Percentiles rank a stretch among this genome's conserved stretches.
These are phyloP conservation scores for Oncorhynchus keta DNA, from an alignment of 2,113 vertebrate species.

Conservation along the genomic window DNA sequence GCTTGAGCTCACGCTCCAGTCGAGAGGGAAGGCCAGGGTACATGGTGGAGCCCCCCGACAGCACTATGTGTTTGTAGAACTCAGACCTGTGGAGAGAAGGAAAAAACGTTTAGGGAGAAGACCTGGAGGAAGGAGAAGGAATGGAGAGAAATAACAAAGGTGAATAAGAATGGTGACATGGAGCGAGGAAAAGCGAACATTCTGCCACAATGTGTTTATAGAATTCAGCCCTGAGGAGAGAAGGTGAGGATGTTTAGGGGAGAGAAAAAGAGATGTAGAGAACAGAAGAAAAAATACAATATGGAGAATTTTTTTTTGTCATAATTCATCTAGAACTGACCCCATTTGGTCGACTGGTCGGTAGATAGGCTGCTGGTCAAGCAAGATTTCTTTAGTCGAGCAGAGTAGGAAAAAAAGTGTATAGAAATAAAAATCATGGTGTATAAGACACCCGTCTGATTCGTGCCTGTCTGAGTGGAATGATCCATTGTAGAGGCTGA, in stretches of 20 bases:
- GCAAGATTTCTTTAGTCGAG: too few relatives aligned
- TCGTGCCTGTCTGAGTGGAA: too few relatives aligned
- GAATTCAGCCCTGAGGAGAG: not conserved
- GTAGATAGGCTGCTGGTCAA: not conserved
- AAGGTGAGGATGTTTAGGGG: not conserved
- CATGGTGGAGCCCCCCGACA: slow-evolving; percentile 90
- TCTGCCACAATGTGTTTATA: not conserved
- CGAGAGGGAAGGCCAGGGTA: slow-evolving; percentile 88
- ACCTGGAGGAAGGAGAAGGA: not conserved
- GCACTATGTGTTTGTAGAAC: slow-evolving; percentile 92
- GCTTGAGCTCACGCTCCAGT: slow-evolving; percentile 87
- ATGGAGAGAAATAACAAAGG: too few relatives aligned
- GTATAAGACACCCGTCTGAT: too few relatives aligned
- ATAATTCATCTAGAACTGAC: too few relatives aligned
- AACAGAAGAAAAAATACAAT: not conserved
- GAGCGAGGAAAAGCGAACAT: too few relatives aligned
- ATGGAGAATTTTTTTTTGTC: too few relatives aligned
- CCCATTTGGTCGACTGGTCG: not conserved
- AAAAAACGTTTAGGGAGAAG: not conserved
- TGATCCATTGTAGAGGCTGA: too few relatives aligned
- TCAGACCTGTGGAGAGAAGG: slow-evolving; percentile 50
- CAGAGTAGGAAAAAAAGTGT: too few relatives aligned
- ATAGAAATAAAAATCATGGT: too few relatives aligned
- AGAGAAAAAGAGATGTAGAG: not conserved
- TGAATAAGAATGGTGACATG: too few relatives aligned